Percentiles rank a stretch among this genome's conserved stretches.
Evolutionary conservation across 2,113 vertebrate species (phyloP).

Genomic region (Rostratula benghalensis): DNA sequence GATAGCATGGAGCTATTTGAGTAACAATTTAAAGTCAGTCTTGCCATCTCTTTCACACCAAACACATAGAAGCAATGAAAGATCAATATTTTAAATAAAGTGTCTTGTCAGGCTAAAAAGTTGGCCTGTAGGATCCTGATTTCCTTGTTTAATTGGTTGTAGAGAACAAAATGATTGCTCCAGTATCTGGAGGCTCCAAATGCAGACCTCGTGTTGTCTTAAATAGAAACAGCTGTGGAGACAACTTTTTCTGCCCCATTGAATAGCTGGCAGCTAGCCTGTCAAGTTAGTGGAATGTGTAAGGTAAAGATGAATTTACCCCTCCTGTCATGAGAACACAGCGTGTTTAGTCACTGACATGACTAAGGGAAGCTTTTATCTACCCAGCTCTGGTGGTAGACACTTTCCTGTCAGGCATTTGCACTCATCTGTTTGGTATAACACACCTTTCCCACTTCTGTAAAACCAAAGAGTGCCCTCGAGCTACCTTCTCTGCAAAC

Average conservation of each 20-base stretch:
- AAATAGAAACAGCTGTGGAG: not conserved
- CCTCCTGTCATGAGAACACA: not conserved
- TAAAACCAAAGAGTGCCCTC: conserved; percentile 1
- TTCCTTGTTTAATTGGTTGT: not conserved
- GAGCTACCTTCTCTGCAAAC: not conserved
- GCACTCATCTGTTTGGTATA: not conserved
- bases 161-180: not conserved
- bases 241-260: not conserved
- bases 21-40: not conserved
- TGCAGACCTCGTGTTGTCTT: not conserved
- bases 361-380: not conserved
- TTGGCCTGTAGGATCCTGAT: not conserved
- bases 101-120: not conserved
- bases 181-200: not conserved
- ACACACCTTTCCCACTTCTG: not conserved
- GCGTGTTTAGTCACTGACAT: not conserved
- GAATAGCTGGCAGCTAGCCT: not conserved
- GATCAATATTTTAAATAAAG: not conserved
- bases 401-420: not conserved
- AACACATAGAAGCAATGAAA: not conserved
- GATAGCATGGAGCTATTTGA: not conserved
- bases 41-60: not conserved
- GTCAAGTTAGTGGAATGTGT: not conserved
- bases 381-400: not conserved
- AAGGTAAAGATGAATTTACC: not conserved